Conservation (phyloP, 2,797 vertebrate genomes). For the Percopsis omiscomaycus region DNA sequence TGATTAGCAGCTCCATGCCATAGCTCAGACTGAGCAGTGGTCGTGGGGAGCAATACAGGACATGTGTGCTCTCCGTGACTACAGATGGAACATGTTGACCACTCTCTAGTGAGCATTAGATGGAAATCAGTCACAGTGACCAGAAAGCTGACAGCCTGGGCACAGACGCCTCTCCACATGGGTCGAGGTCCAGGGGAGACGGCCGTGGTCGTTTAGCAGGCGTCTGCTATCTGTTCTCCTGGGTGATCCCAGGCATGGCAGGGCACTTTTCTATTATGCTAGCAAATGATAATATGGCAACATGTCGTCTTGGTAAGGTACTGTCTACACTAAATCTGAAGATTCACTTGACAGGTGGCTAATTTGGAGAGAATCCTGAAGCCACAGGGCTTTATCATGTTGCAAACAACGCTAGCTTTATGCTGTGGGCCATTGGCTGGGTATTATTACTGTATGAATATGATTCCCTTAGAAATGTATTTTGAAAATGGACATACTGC, state of each 20-base stretch:
- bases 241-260: conserved; percentile 52
- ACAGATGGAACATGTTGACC: conserved; percentile 40
- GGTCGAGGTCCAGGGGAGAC: conserved; percentile 27
- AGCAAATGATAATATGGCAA: conserved; percentile 62
- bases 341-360: conserved; percentile 64
- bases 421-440: conserved; percentile 9
- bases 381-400: conserved; percentile 6
- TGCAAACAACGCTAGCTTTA: conserved; percentile 39
- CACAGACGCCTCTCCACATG: conserved; percentile 17
- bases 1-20: conserved; percentile 9
- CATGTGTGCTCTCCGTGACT: conserved; percentile 27
- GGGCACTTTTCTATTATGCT: conserved; percentile 55
- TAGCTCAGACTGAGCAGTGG: conserved; percentile 8
- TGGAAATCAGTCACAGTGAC: conserved; percentile 48
- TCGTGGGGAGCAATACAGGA: conserved; percentile 2
- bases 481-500: conserved; percentile 50
- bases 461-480: conserved; percentile 61
- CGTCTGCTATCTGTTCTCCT: conserved; percentile 65
- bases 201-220: conserved; percentile 53
- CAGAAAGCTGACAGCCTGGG: conserved; percentile 69
- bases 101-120: conserved; percentile 44
- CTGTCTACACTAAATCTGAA: conserved; percentile 36
- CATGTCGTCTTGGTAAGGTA: conserved; percentile 46
- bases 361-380: conserved; percentile 3
- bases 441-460: conserved; percentile 62